phyloP scores from a whole-genome alignment of 2,888 invertebrate species.

The Abscondita cerata region DNA sequence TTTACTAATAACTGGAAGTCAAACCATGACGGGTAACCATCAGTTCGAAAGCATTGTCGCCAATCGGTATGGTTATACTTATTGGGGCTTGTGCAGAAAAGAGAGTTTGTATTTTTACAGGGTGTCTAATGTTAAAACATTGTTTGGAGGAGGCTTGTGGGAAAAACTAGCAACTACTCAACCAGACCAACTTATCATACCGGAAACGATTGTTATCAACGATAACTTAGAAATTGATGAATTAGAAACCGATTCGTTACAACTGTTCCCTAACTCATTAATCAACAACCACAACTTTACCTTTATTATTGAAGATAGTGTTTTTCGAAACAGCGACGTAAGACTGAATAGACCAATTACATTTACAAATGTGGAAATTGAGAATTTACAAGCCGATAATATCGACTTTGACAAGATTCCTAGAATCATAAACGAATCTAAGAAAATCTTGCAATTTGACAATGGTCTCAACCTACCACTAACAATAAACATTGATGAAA shows the following conservation, averaged over 20 bases:
- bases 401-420: slow-evolving; percentile 35
- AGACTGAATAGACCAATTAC: slow-evolving; percentile 44
- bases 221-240: slow-evolving; percentile 35
- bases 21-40: slow-evolving; percentile 58
- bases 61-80: slow-evolving; percentile 45
- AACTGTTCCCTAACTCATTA: slow-evolving; percentile 34
- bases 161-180: slow-evolving; percentile 38
- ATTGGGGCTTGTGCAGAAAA: too few relatives aligned
- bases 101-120: too few relatives aligned
- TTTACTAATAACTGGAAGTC: slow-evolving; percentile 58
- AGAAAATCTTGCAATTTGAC: slow-evolving; percentile 27
- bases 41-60: slow-evolving; percentile 52
- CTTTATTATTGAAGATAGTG: slow-evolving; percentile 49
- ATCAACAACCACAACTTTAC: slow-evolving; percentile 49
- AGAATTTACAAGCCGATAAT: slow-evolving; percentile 43
- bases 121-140: slow-evolving; percentile 30
- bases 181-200: slow-evolving; percentile 38
- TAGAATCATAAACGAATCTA: slow-evolving; percentile 25
- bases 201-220: slow-evolving; percentile 40
- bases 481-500: slow-evolving; percentile 48
- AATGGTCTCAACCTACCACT: slow-evolving; percentile 31
- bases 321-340: slow-evolving; percentile 39
- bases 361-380: slow-evolving; percentile 47
- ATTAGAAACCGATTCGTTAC: slow-evolving; percentile 35
- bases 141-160: slow-evolving; percentile 43